Evolutionary conservation across 1,140 invertebrate genomes (phyloP).

Genomic region (Rhagoletis pomonella): DNA sequence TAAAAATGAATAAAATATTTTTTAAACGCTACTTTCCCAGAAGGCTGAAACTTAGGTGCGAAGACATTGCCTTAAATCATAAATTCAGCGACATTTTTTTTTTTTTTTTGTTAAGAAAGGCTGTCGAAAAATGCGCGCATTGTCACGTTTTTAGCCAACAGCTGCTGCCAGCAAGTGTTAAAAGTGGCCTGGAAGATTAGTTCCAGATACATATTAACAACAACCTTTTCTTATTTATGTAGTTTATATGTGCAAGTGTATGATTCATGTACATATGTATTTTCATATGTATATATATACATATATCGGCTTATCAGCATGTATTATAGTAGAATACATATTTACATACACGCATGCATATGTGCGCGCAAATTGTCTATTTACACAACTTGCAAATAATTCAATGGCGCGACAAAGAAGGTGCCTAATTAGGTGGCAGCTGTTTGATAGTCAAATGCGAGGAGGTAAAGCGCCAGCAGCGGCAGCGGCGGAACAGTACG

Average conservation of each 20-base stretch:
- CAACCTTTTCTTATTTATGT: background rate
- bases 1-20: no score
- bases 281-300: background rate
- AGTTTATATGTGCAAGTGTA: background rate
- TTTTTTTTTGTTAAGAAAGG: no score
- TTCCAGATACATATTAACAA: background rate
- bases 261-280: background rate
- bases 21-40: no score
- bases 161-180: background rate
- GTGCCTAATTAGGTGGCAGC: constrained; percentile 50
- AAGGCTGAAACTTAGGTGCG: no score
- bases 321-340: no score
- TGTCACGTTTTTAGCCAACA: constrained; percentile 4
- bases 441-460: background rate
- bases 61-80: no score
- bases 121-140: background rate
- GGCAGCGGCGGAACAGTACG: background rate
- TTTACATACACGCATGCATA: background rate
- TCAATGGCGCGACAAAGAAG: constrained; percentile 46
- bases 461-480: background rate
- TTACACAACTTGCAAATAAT: constrained; percentile 28
- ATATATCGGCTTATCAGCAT: background rate
- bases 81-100: no score
- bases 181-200: background rate
- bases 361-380: background rate